phyloP scores from a whole-genome alignment of 1,140 invertebrate species.

The Orchesella cincta region DNA sequence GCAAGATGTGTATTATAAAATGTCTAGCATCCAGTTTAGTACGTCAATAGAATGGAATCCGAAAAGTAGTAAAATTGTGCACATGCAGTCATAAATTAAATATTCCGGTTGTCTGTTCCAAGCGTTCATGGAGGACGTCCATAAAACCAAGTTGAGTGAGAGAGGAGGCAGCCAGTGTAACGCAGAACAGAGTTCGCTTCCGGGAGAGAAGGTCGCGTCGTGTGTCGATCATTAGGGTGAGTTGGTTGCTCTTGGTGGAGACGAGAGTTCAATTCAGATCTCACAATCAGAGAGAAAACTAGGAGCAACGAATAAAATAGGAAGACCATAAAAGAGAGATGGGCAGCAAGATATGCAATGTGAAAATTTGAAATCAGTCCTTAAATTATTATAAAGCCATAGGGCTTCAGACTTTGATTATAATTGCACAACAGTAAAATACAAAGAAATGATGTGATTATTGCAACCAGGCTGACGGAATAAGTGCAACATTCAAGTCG shows the following conservation, averaged over 20 bases:
- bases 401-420: no score
- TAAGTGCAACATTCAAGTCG: background rate
- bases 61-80: background rate
- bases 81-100: constrained; percentile 18
- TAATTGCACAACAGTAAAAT: no score
- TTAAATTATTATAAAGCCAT: constrained; percentile 1
- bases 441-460: background rate
- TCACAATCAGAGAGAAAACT: background rate
- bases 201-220: constrained; percentile 6
- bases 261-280: no score
- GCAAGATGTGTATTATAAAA: no score
- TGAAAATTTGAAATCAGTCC: background rate
- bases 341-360: background rate
- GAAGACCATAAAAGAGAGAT: background rate
- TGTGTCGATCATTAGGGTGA: constrained; percentile 15
- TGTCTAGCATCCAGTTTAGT: no score
- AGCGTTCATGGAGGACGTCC: background rate
- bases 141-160: no score
- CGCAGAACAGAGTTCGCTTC: background rate
- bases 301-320: no score
- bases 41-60: background rate
- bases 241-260: no score
- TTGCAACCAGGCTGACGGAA: background rate
- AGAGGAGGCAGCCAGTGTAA: constrained; percentile 3
- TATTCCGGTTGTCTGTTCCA: constrained; percentile 23